These are phyloP conservation scores for Garrulus glandarius DNA, from an alignment of 2,797 vertebrate genomes.

Conservation along the genomic window DNA sequence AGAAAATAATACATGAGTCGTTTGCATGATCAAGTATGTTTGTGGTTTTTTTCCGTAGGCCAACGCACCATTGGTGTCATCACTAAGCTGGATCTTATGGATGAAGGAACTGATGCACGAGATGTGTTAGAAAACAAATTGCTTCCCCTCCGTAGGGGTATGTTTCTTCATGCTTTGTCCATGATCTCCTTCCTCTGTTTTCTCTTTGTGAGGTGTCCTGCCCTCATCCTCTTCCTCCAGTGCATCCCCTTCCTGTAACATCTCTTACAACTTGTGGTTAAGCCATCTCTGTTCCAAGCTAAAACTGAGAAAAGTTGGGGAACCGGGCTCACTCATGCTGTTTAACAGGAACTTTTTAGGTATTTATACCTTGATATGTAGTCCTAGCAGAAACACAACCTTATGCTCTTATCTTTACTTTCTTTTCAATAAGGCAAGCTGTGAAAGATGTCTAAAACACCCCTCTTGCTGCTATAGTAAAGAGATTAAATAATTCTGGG, in stretches of 20 bases:
- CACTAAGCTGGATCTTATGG: slow-evolving; percentile 90
- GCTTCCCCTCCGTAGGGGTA: slow-evolving; percentile 86
- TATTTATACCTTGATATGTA: background rate
- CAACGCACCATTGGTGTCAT: slow-evolving; percentile 88
- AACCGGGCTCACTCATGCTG: background rate
- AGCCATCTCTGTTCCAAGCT: background rate
- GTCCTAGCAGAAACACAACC: background rate
- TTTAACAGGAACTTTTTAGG: background rate
- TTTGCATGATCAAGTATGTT: background rate
- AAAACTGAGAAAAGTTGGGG: background rate
- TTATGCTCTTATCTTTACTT: background rate
- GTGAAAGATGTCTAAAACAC: background rate
- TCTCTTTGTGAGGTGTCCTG: background rate
- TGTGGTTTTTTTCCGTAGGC: slow-evolving; percentile 53
- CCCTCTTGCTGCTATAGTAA: fast-evolving
- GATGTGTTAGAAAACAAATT: slow-evolving; percentile 89
- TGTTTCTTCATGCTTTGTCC: background rate
- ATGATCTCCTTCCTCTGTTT: background rate
- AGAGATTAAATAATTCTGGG: background rate
- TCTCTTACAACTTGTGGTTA: background rate
- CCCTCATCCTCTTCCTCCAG: background rate
- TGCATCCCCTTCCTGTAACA: background rate
- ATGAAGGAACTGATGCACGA: slow-evolving; percentile 87
- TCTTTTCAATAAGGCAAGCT: background rate
- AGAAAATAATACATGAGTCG: background rate